These are phyloP conservation scores for Melinaea marsaeus DNA, from an alignment of 2,888 invertebrate species.

Conservation along the genomic window DNA sequence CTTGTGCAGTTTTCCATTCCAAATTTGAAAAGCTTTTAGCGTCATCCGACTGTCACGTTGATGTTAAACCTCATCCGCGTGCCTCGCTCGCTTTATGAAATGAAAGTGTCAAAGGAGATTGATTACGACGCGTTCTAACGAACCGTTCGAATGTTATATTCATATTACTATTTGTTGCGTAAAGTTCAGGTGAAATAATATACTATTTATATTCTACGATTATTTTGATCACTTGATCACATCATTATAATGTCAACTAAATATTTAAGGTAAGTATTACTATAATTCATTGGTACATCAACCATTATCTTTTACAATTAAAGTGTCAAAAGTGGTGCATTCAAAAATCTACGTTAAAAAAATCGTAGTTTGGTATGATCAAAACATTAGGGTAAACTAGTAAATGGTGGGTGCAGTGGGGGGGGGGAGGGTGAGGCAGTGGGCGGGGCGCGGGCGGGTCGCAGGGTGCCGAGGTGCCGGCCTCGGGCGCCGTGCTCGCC, in stretches of 20 bases:
- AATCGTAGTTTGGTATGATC: conserved; percentile 7
- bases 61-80: conserved; percentile 34
- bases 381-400: conserved; percentile 19
- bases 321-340: not conserved
- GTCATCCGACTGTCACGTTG: conserved; percentile 55
- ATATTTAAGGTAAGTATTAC: too few species aligned
- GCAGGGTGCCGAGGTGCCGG: conserved; percentile 65
- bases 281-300: not conserved
- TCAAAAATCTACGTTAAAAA: not conserved
- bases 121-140: conserved; percentile 49
- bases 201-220: too few species aligned
- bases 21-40: conserved; percentile 72
- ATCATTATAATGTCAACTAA: too few species aligned
- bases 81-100: conserved; percentile 48
- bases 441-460: conserved; percentile 64
- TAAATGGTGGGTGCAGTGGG: conserved; percentile 33
- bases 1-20: conserved; percentile 58
- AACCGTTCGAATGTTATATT: conserved; percentile 3
- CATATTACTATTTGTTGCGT: not conserved
- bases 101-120: conserved; percentile 51
- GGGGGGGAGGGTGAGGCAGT: conserved; percentile 33
- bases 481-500: conserved; percentile 54
- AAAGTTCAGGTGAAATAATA: not conserved
- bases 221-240: too few species aligned
- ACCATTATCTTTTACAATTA: not conserved